Evolutionary conservation across 2,888 invertebrate genomes (phyloP), one percentile per base, ranked within the genome.

Genomic region (Hesperia comma): DNA sequence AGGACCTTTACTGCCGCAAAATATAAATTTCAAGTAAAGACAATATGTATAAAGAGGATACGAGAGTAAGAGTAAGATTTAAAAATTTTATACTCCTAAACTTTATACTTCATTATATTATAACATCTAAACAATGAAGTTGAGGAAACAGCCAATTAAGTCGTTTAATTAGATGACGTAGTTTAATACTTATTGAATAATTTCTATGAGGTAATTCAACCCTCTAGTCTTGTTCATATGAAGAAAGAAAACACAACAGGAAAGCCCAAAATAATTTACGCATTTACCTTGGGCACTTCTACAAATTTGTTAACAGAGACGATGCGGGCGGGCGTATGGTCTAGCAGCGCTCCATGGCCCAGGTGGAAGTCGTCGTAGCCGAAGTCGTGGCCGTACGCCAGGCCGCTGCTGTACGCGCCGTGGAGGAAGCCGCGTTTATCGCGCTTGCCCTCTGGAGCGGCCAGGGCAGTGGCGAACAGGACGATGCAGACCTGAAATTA

Each of bases 241-340:
- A 26, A 26, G 26, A 26, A 26, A 26, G 26, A 26, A 37, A 37
- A 10, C 10, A 7, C 12, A 19, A 56, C 14, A 19, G 6, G 10
- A 19, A 19, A 43, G 10, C n/a, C 40, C 53, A 46, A 7, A n/a
- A 6, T 14, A 53, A 53, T 53, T n/a, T n/a, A 5, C 32, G 15
- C 17, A 19, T 12, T 19, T 10, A 21, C 88, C 82, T 79, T 82
- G 14, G 86, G 87, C 6, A 82, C 82, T 49, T 77, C 76, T 4
- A 85, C 81, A 19, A 84, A 74, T 61, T 82, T 86, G 75, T 82
- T 79, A 58, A 82, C 75, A 14, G 77, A 74, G 49, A 78, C 70
- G 68, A 78, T 67, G 66, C 70, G 71, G 67, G 79, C 70, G 10
- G 83, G 78, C 21, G 79, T 75, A 57, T 77, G 71, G 62, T 72